These are phyloP conservation scores for Zosterops japonicus DNA, from an alignment of 2,113 vertebrate species.

Conservation along the genomic window DNA sequence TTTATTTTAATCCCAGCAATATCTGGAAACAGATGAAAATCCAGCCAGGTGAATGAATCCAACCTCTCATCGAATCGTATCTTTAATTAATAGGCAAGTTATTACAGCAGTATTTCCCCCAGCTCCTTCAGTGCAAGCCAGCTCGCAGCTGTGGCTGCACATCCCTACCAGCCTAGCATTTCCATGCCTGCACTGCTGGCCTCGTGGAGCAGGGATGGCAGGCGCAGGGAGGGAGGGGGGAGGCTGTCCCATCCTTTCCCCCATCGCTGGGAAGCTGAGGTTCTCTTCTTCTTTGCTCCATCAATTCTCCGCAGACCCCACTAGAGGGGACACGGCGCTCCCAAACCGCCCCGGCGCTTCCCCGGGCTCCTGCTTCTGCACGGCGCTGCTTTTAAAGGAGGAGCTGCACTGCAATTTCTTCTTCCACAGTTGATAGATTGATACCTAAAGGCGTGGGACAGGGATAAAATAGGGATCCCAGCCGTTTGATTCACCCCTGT, in stretches of 20 bases:
- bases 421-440: not conserved
- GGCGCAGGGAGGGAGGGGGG: not conserved
- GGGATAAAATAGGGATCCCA: not conserved
- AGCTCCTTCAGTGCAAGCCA: not conserved
- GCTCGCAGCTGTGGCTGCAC: not conserved
- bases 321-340: not conserved
- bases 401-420: not conserved
- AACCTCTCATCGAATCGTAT: not conserved
- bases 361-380: not conserved
- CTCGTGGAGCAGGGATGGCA: accelerated
- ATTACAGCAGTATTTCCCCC: not conserved
- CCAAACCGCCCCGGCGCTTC: not conserved
- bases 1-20: not conserved
- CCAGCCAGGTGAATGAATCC: not conserved
- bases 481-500: not conserved
- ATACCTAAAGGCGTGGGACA: not conserved
- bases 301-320: not conserved
- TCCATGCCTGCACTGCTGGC: not conserved
- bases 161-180: accelerated
- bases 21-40: not conserved
- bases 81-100: not conserved
- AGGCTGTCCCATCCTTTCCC: not conserved
- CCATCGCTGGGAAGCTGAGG: not conserved
- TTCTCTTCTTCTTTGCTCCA: not conserved
- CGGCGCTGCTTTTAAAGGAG: not conserved